Evolutionary conservation across 2,797 vertebrate species (phyloP).

Genomic region (Pterois miles): DNA sequence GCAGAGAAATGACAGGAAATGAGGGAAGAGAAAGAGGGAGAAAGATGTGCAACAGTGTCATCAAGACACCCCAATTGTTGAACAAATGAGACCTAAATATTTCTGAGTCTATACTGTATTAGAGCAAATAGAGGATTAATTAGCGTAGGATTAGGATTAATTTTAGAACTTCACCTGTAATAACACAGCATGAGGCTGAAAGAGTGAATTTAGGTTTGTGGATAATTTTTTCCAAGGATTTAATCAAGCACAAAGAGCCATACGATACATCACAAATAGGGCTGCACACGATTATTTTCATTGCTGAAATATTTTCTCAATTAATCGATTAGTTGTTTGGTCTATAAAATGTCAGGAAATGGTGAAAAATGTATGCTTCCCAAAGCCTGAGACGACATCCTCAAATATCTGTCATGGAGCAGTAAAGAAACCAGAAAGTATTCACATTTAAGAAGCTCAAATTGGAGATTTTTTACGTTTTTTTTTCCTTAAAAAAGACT

Average conservation of each 20-base stretch:
- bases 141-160: neutral
- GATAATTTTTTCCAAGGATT: neutral
- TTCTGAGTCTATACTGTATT: neutral
- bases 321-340: too few relatives aligned
- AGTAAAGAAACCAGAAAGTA: too few relatives aligned
- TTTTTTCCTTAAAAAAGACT: too few relatives aligned
- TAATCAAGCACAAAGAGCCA: neutral
- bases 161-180: neutral
- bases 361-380: too few relatives aligned
- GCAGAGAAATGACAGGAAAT: neutral
- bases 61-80: rapidly evolving
- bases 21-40: neutral
- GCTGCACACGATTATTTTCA: too few relatives aligned
- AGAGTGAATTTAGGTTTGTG: neutral
- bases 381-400: rapidly evolving
- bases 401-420: too few relatives aligned
- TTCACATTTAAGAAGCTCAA: too few relatives aligned
- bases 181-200: neutral
- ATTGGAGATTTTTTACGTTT: too few relatives aligned
- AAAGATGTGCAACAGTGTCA: neutral
- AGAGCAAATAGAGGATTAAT: neutral
- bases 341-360: too few relatives aligned
- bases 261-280: neutral
- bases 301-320: too few relatives aligned
- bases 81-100: neutral